phyloP scores from a whole-genome alignment of 2,797 vertebrate genomes.

The Labeo calbasu region DNA sequence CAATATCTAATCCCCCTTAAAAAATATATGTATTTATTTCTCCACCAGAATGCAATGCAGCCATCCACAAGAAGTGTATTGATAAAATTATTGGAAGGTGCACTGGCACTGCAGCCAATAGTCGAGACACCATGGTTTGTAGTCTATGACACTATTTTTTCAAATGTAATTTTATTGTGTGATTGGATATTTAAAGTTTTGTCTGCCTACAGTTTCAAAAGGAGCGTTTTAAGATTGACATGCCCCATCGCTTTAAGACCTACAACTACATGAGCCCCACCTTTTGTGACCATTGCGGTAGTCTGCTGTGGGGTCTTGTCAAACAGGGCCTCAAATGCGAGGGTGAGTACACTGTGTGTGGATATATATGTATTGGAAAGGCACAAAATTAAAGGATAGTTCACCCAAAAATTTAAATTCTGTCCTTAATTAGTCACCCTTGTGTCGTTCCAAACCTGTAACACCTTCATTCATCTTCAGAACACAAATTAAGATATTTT shows the following conservation, averaged over 20 bases:
- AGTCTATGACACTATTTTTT: background rate
- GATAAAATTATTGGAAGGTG: conserved; percentile 99
- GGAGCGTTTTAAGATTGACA: conserved; percentile 98
- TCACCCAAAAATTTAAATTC: no score
- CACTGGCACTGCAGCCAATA: conserved; percentile 96
- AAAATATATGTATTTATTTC: background rate
- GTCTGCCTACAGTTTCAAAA: conserved; percentile 89
- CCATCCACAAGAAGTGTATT: conserved; percentile 99
- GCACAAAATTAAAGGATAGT: background rate
- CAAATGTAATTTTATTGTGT: background rate
- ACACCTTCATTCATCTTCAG: no score
- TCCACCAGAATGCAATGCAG: conserved; percentile 94
- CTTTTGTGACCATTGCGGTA: conserved; percentile 99
- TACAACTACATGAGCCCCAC: conserved; percentile 99
- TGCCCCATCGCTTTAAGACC: conserved; percentile 95
- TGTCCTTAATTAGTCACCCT: no score
- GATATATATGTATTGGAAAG: background rate
- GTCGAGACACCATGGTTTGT: conserved; percentile 89
- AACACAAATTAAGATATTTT: no score
- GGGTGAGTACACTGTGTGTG: conserved; percentile 75
- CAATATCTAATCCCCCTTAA: no score
- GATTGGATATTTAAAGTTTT: conserved; percentile 16
- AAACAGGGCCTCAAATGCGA: conserved; percentile 97
- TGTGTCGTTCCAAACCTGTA: no score
- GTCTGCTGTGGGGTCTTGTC: conserved; percentile 96